Percentiles rank a stretch among this genome's conserved stretches.
These are phyloP conservation scores for Nasalis larvatus DNA, from an alignment of 2,113 vertebrate genomes.

Conservation along the genomic window DNA sequence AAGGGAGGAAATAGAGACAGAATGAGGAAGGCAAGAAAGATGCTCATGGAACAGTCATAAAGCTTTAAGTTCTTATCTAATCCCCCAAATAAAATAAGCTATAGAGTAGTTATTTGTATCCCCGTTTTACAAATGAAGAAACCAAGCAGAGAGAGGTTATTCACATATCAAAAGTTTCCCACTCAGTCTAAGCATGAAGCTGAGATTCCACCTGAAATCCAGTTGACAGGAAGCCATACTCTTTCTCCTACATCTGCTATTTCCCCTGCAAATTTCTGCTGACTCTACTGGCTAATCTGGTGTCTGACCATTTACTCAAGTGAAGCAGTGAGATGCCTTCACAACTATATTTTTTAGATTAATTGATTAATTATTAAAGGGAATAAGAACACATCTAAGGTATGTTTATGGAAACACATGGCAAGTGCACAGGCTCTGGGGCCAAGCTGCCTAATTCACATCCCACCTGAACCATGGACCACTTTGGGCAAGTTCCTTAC, in stretches of 20 bases:
- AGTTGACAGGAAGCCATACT: not conserved
- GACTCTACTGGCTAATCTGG: not conserved
- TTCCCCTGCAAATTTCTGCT: not conserved
- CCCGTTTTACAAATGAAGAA: not conserved
- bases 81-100: not conserved
- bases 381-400: not conserved
- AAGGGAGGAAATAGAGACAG: not conserved
- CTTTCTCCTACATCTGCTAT: not conserved
- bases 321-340: not conserved
- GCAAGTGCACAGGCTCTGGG: not conserved
- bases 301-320: not conserved
- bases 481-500: not conserved
- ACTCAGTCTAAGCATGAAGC: not conserved
- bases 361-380: not conserved
- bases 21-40: not conserved
- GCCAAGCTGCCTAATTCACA: not conserved
- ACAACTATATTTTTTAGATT: not conserved
- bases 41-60: not conserved
- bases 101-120: not conserved
- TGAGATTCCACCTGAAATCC: not conserved
- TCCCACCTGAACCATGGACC: not conserved
- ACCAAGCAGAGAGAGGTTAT: not conserved
- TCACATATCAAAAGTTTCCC: not conserved
- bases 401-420: not conserved
- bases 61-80: not conserved